phyloP scores from a whole-genome alignment of 2,113 vertebrate genomes.

The human region GRCh38 chr5:110263001-110263500 shows the following conservation, averaged over 20 bases:
- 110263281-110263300: not conserved
- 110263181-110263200: not conserved
- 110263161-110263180: not conserved
- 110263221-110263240: not conserved
- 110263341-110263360: not conserved
- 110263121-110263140: not conserved
- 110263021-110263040: not conserved
- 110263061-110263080: not conserved
- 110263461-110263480: fast-evolving
- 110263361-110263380: not conserved
- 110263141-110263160: not conserved
- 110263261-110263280: not conserved
- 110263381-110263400: not conserved
- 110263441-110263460: not conserved
- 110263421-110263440: not conserved
- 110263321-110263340: not conserved
- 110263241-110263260: not conserved
- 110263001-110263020: not conserved
- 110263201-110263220: not conserved
- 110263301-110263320: not conserved
- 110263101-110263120: not conserved
- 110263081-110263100: not conserved
- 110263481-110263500: fast-evolving
- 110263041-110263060: not conserved
- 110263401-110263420: not conserved